Evolutionary conservation across 1,140 invertebrate genomes (phyloP).

Genomic region (Achatina immaculata): DNA sequence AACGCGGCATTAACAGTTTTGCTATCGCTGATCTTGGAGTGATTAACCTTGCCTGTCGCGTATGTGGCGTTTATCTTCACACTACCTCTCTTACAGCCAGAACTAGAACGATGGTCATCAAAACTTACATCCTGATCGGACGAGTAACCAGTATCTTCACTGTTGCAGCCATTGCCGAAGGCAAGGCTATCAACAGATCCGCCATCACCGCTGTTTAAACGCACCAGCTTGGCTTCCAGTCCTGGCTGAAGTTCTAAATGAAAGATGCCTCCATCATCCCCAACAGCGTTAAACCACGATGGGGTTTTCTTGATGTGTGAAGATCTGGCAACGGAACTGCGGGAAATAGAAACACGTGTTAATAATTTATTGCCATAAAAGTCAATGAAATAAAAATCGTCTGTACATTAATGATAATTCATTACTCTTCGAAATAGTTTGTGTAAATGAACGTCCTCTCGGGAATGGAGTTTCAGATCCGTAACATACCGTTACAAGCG

Average conservation of each 20-base stretch:
- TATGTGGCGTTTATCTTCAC: too few relatives aligned
- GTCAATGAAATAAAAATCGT: too few relatives aligned
- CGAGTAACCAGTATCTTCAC: slow-evolving; percentile 47
- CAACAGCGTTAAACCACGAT: slow-evolving; percentile 46
- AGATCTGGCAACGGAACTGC: slow-evolving; percentile 16
- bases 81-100: too few relatives aligned
- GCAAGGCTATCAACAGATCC: slow-evolving; percentile 34
- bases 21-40: too few relatives aligned
- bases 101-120: not conserved
- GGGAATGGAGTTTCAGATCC: too few relatives aligned
- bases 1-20: too few relatives aligned
- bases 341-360: slow-evolving; percentile 6
- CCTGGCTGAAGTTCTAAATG: slow-evolving; percentile 48
- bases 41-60: too few relatives aligned
- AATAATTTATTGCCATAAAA: too few relatives aligned
- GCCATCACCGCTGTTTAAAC: slow-evolving; percentile 20
- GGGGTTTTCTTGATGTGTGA: slow-evolving; percentile 27
- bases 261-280: slow-evolving; percentile 51
- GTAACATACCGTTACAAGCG: too few relatives aligned
- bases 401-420: too few relatives aligned
- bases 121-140: slow-evolving; percentile 35
- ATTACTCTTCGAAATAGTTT: too few relatives aligned
- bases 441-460: too few relatives aligned
- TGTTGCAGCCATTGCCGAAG: slow-evolving; percentile 38
- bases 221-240: not conserved